These are phyloP conservation scores for Notamacropus eugenii DNA, from an alignment of 2,797 vertebrate species.

Conservation along the genomic window DNA sequence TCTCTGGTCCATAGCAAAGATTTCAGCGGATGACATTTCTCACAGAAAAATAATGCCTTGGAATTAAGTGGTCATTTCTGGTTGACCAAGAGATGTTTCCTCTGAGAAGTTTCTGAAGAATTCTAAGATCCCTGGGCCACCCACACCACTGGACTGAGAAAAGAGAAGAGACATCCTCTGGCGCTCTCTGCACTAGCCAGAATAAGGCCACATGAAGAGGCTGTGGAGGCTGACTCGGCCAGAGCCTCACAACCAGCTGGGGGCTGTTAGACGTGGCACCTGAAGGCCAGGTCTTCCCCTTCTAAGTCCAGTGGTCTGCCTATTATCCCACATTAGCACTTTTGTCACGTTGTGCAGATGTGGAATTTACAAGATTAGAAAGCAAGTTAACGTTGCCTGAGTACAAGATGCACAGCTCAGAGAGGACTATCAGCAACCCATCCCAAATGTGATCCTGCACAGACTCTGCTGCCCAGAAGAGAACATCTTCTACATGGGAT, in stretches of 20 bases:
- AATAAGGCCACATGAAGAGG: neutral
- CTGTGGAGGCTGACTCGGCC: neutral
- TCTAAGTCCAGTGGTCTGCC: too few species aligned
- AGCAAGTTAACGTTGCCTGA: too few species aligned
- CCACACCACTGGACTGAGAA: neutral
- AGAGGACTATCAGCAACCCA: too few species aligned
- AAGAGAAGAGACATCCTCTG: neutral
- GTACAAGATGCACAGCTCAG: neutral
- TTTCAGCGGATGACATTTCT: neutral
- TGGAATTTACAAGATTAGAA: neutral
- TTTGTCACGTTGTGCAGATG: neutral
- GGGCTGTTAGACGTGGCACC: neutral
- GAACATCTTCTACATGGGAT: too few species aligned
- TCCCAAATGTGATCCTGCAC: too few species aligned
- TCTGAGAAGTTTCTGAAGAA: neutral
- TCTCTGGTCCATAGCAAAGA: neutral
- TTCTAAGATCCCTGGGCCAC: neutral
- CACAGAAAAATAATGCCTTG: neutral
- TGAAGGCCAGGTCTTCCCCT: too few species aligned
- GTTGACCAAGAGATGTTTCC: neutral
- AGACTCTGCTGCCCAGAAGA: too few species aligned
- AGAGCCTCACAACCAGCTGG: neutral
- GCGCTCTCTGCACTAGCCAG: neutral
- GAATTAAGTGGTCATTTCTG: neutral
- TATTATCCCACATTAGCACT: too few species aligned